These are phyloP conservation scores for Phthorimaea operculella DNA, from an alignment of 1,140 invertebrate genomes.

Conservation along the genomic window DNA sequence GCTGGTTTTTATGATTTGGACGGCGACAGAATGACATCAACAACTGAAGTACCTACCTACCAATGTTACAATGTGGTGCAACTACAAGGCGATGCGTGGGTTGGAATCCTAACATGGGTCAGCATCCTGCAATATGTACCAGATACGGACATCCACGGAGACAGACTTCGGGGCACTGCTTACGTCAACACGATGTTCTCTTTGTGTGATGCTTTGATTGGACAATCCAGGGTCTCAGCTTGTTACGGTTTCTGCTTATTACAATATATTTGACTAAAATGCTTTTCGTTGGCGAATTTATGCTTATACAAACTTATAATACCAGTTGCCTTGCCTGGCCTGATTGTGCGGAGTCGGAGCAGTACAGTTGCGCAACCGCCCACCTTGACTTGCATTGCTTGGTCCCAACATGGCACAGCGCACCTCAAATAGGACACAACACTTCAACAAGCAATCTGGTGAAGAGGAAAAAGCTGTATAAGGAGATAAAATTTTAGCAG, in stretches of 20 bases:
- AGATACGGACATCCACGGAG: not conserved
- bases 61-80: not conserved
- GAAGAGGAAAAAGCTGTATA: too few species aligned
- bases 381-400: constrained; percentile 54
- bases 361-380: constrained; percentile 33
- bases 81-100: not conserved
- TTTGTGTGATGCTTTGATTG: too few species aligned
- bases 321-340: constrained; percentile 2
- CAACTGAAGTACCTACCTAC: not conserved
- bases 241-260: too few species aligned
- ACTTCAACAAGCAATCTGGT: too few species aligned
- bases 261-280: too few species aligned
- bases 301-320: not conserved
- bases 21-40: not conserved
- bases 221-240: too few species aligned
- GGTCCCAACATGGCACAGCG: constrained; percentile 31
- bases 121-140: not conserved
- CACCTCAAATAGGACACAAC: too few species aligned
- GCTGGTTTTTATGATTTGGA: not conserved
- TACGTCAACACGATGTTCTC: not conserved
- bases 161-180: not conserved
- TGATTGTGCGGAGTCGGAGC: not conserved
- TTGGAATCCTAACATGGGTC: not conserved
- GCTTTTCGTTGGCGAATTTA: too few species aligned
- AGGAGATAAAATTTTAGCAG: too few species aligned